These are phyloP conservation scores for Dasypogon diadema DNA, from an alignment of 2,888 invertebrate genomes.

Conservation along the genomic window DNA sequence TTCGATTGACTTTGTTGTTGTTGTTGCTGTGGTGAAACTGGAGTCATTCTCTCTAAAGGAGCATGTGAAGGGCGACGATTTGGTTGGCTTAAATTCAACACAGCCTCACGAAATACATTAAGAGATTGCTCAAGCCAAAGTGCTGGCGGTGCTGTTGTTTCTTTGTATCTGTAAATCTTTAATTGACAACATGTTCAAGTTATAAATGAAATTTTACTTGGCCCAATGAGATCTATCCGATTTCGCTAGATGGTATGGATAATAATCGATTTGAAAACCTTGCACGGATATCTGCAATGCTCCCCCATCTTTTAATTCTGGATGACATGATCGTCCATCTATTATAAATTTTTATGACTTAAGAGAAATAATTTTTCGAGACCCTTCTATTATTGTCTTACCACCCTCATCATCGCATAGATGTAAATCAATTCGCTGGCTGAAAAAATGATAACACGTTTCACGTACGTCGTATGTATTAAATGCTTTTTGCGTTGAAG, in stretches of 20 bases:
- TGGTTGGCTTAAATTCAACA: constrained; percentile 81
- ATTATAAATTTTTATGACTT: constrained; percentile 57
- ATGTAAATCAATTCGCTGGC: constrained; percentile 94
- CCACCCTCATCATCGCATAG: constrained; percentile 95
- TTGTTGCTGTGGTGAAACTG: constrained; percentile 62
- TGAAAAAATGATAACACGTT: constrained; percentile 96
- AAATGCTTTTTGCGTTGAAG: constrained; percentile 76
- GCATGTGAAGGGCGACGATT: constrained; percentile 67
- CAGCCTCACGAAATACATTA: constrained; percentile 80
- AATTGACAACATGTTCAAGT: background rate
- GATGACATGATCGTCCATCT: constrained; percentile 88
- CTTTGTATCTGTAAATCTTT: constrained; percentile 72
- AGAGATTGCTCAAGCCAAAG: constrained; percentile 91
- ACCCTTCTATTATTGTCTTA: no score
- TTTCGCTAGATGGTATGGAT: constrained; percentile 95
- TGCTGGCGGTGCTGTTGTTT: constrained; percentile 82
- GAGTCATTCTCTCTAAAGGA: constrained; percentile 65
- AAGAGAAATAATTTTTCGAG: no score
- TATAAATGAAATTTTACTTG: constrained; percentile 69
- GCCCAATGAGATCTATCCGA: constrained; percentile 92
- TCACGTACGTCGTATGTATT: constrained; percentile 93
- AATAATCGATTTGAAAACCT: constrained; percentile 91
- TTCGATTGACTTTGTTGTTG: constrained; percentile 51
- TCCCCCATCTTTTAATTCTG: constrained; percentile 88
- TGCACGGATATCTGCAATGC: constrained; percentile 92